Evolutionary conservation across 2,797 vertebrate species (phyloP), one percentile per base, ranked within the genome.

Genomic region (Pseudochirops corinnae): DNA sequence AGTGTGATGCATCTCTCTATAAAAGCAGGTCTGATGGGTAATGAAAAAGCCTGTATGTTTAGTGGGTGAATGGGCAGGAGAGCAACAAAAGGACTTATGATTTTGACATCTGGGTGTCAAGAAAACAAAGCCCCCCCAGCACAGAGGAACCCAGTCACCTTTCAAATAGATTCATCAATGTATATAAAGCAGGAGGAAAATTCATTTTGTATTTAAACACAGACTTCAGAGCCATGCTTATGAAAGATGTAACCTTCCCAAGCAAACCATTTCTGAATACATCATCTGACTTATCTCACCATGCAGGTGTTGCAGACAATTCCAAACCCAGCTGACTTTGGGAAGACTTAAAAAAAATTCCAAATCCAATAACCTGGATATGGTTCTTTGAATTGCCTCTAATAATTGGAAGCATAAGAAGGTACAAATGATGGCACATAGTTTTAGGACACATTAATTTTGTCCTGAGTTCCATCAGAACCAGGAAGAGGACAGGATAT

Each of bases 301-400:
- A 67, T 10, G 74, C 98, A 98, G 98, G 98, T 98, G 98, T 58
- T 96, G 96, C 1, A 5, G 93, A 95, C 53, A 92, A 53, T 94
- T 97, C 97, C 96, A 95, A 97, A 97, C 91, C 92, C 90, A 97
- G 94, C 96, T 46, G 97, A 97, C 93, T 98, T 97, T 97, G 96
- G 97, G 97, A 95, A 92, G 91, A 31, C 21, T 87, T 26, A 46
- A 87, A 87, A 53, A 87, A 87, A 87, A 46, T 87, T 82, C 74
- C 74, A 87, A 96, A 96, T 97, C 97, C 93, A 97, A 74, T 93
- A 97, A 97, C 39, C 91, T 50, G 91, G 95, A 95, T 3, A 0
- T 31, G 9, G 28, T 95, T 82, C 93, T 97, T 98, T 97, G 0
- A 0, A 67, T 94, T 55, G 53, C 95, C 90, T 97, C 94, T 97